Evolutionary conservation across 2,888 invertebrate genomes (phyloP).

Genomic region (Sialis lutaria): DNA sequence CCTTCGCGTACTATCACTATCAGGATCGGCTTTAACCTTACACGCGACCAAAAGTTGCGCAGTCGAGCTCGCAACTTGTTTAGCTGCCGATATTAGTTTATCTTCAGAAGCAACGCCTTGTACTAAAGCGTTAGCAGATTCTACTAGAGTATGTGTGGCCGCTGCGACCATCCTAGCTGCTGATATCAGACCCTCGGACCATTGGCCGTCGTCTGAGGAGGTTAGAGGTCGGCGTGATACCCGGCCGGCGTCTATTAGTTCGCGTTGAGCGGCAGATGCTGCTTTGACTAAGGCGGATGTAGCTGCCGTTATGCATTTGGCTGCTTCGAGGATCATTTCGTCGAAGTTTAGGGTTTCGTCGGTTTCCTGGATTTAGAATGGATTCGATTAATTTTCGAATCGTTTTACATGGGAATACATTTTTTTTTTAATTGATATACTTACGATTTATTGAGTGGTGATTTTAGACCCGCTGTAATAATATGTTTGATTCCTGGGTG

Average conservation of each 20-base stretch:
- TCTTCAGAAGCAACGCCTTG: slow-evolving; percentile 87
- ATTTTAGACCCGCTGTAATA: slow-evolving; percentile 49
- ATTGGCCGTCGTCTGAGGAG: slow-evolving; percentile 90
- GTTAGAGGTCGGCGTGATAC: slow-evolving; percentile 65
- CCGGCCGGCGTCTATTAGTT: slow-evolving; percentile 83
- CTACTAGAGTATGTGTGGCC: slow-evolving; percentile 92
- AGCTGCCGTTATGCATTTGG: slow-evolving; percentile 92
- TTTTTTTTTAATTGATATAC: no score
- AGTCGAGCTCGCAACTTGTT: slow-evolving; percentile 92
- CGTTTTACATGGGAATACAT: no score
- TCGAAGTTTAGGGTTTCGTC: slow-evolving; percentile 95
- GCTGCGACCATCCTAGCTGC: slow-evolving; percentile 93
- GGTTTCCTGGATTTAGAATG: slow-evolving; percentile 45
- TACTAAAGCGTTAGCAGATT: slow-evolving; percentile 93
- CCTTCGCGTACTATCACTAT: slow-evolving; percentile 82
- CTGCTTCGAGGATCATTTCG: slow-evolving; percentile 96
- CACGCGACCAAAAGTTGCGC: slow-evolving; percentile 96
- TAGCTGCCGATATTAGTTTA: slow-evolving; percentile 87
- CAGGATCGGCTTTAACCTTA: slow-evolving; percentile 95
- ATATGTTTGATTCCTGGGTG: slow-evolving; percentile 99
- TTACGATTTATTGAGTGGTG: no score
- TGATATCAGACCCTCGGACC: slow-evolving; percentile 93
- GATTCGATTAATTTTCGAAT: background rate
- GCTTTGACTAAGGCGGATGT: slow-evolving; percentile 93
- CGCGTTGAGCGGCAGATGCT: slow-evolving; percentile 91